Conservation (phyloP, 2,113 vertebrate species). For the Ophthalmolycus amberensis region DNA sequence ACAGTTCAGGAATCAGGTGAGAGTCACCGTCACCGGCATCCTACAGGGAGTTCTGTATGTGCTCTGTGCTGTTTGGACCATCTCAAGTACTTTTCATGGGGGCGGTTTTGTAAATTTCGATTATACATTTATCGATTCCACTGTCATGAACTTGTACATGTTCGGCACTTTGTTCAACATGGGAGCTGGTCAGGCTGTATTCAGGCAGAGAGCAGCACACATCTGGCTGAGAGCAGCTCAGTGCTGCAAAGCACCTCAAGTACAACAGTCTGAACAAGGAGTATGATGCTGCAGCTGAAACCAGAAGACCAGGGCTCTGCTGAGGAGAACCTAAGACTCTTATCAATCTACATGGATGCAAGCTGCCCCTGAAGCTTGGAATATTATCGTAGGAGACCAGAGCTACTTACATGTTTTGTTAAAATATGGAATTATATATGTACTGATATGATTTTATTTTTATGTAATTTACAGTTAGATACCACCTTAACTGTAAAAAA, state of each 20-base stretch:
- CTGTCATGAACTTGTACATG: constrained; percentile 32
- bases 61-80: neutral
- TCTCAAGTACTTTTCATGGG: accelerated
- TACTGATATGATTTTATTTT: neutral
- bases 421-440: neutral
- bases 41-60: constrained; percentile 28
- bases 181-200: constrained; percentile 45
- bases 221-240: constrained; percentile 36
- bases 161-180: constrained; percentile 16
- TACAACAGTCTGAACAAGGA: neutral
- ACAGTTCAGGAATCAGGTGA: constrained; percentile 27
- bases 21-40: constrained; percentile 39
- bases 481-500: neutral
- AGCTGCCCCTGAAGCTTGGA: neutral
- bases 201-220: constrained; percentile 31
- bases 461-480: neutral
- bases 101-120: too few relatives aligned
- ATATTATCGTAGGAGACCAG: neutral
- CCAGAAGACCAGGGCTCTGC: neutral
- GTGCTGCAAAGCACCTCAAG: constrained; percentile 3
- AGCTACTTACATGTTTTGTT: neutral
- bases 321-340: neutral
- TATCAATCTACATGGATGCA: neutral
- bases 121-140: too few relatives aligned
- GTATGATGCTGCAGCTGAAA: neutral